Evolutionary conservation across 2,888 invertebrate genomes (phyloP).

Genomic region (Tipula confusa): DNA sequence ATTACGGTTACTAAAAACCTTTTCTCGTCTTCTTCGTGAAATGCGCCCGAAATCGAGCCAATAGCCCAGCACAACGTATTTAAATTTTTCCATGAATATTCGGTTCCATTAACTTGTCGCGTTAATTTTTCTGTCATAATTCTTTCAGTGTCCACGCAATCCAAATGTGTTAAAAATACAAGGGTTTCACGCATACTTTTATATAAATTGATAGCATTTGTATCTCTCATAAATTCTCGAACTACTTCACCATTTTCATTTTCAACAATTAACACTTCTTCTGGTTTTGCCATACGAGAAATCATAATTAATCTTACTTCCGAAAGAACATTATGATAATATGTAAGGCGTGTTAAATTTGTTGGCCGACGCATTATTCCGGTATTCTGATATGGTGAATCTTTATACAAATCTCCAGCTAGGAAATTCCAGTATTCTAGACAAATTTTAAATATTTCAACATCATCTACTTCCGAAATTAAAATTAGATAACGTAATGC

Average conservation of each 20-base stretch:
- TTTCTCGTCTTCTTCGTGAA: slow-evolving; percentile 99
- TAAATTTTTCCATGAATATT: slow-evolving; percentile 99
- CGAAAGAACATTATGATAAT: slow-evolving; percentile 76
- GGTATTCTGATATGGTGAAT: slow-evolving; percentile 62
- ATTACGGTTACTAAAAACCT: slow-evolving; percentile 98
- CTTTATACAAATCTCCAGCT: slow-evolving; percentile 86
- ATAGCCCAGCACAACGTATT: slow-evolving; percentile 99
- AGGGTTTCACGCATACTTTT: slow-evolving; percentile 98
- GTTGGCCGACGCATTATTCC: slow-evolving; percentile 29
- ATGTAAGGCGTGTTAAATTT: slow-evolving; percentile 58
- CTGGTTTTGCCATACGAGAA: slow-evolving; percentile 98
- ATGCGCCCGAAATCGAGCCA: slow-evolving; percentile 97
- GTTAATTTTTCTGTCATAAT: slow-evolving; percentile 99
- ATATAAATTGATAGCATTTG: slow-evolving; percentile 98
- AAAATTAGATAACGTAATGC: slow-evolving; percentile 82
- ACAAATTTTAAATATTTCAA: slow-evolving; percentile 99
- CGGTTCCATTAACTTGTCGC: slow-evolving; percentile 96
- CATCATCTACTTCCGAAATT: slow-evolving; percentile 97
- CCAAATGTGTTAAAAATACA: slow-evolving; percentile 97
- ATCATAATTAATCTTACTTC: slow-evolving; percentile 97
- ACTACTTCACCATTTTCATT: slow-evolving; percentile 99
- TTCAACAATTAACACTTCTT: slow-evolving; percentile 98
- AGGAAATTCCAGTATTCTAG: slow-evolving; percentile 98
- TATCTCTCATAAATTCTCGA: slow-evolving; percentile 99
- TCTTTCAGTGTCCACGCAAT: slow-evolving; percentile 93